phyloP scores from a whole-genome alignment of 2,888 invertebrate species.

The Drosophila paranaensis region DNA sequence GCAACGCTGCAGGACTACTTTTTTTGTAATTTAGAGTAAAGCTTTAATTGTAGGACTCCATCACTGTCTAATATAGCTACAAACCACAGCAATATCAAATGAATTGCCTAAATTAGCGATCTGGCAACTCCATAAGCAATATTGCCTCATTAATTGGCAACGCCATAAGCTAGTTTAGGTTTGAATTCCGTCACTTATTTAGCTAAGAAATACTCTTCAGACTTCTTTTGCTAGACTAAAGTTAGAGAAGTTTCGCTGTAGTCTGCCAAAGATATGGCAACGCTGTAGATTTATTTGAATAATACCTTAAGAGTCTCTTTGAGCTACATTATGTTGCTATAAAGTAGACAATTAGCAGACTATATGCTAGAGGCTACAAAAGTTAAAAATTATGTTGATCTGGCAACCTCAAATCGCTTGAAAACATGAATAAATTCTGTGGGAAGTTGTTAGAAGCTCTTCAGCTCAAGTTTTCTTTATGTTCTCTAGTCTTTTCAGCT shows the following conservation, averaged over 20 bases:
- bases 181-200: no score
- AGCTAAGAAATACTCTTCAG: no score
- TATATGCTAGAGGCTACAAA: background rate
- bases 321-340: background rate
- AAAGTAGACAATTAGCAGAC: background rate
- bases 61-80: no score
- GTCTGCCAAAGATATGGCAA: background rate
- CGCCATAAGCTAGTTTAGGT: no score
- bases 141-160: no score
- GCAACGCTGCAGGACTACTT: background rate
- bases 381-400: background rate
- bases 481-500: no score
- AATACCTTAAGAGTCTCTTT: background rate
- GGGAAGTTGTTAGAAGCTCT: background rate
- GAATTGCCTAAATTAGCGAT: no score
- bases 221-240: no score
- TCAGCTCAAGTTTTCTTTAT: background rate
- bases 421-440: background rate
- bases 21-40: no score
- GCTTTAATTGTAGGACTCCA: no score
- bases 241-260: background rate
- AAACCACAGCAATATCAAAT: no score
- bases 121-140: no score
- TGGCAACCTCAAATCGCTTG: background rate
- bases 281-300: background rate